Evolutionary conservation across 2,888 invertebrate species (phyloP).

Genomic region (Phalangium opilio): DNA sequence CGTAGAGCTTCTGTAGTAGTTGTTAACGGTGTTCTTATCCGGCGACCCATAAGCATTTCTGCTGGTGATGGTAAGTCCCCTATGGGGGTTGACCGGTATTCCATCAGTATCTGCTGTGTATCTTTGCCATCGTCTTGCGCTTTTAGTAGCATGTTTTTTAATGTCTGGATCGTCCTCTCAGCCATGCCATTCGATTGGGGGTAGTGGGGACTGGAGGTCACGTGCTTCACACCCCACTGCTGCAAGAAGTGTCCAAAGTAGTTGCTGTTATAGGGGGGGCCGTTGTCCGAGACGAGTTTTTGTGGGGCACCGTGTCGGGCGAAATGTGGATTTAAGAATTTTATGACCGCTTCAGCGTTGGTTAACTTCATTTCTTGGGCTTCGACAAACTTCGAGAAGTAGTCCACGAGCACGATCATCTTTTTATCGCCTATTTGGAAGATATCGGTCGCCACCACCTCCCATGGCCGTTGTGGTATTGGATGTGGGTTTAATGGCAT

Average conservation of each 20-base stretch:
- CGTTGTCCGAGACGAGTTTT: background rate
- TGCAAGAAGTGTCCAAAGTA: background rate
- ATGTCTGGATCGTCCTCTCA: background rate
- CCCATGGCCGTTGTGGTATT: conserved; percentile 4
- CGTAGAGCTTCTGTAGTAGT: too few species aligned
- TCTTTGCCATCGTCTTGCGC: conserved; percentile 2
- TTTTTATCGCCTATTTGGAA: background rate
- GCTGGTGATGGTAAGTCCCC: too few species aligned
- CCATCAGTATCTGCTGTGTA: conserved; percentile 2
- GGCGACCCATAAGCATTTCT: too few species aligned
- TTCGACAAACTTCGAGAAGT: conserved; percentile 5
- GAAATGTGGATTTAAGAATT: too few species aligned
- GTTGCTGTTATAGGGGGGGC: conserved; percentile 1
- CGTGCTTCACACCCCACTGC: background rate
- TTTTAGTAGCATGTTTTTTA: conserved; percentile 1
- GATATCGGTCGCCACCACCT: conserved; percentile 1
- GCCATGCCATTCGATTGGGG: conserved; percentile 3
- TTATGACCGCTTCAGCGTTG: too few species aligned
- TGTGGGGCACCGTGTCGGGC: conserved; percentile 1
- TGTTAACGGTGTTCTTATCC: too few species aligned
- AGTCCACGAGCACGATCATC: conserved; percentile 2
- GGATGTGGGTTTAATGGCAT: background rate
- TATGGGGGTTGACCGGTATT: conserved; percentile 1
- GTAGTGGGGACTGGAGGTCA: conserved; percentile 1
- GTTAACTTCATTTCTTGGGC: background rate